Evolutionary conservation across 2,113 vertebrate species (phyloP).

Genomic region (Psilopogon haemacephalus): DNA sequence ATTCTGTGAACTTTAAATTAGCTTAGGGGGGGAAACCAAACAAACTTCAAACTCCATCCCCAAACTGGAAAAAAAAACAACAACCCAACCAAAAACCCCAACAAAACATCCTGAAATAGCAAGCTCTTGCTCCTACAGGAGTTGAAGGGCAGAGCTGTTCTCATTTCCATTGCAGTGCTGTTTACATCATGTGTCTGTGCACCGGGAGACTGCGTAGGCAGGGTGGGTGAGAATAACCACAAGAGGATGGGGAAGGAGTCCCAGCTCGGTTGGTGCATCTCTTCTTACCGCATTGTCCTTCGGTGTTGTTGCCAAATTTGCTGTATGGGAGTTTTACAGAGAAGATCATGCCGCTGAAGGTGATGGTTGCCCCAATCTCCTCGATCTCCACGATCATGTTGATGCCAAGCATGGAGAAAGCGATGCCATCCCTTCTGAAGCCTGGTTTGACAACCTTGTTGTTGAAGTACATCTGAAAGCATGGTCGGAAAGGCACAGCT

Average conservation of each 20-base stretch:
- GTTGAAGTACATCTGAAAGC: slow-evolving; percentile 81
- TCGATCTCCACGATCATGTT: slow-evolving; percentile 77
- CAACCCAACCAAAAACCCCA: background rate
- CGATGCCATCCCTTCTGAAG: slow-evolving; percentile 74
- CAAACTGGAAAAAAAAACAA: background rate
- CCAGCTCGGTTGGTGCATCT: background rate
- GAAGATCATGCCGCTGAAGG: slow-evolving; percentile 80
- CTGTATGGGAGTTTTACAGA: slow-evolving; percentile 79
- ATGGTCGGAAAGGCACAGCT: background rate
- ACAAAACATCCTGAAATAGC: background rate
- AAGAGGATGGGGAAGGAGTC: background rate
- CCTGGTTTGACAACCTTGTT: slow-evolving; percentile 72
- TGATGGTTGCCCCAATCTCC: slow-evolving; percentile 70
- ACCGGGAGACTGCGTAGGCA: background rate
- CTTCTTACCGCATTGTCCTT: slow-evolving; percentile 91
- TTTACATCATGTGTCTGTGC: background rate
- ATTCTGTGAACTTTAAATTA: background rate
- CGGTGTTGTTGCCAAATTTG: slow-evolving; percentile 84
- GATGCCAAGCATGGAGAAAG: slow-evolving; percentile 75
- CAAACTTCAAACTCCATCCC: background rate
- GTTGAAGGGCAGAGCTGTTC: background rate
- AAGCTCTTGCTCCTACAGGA: background rate
- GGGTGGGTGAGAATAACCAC: background rate
- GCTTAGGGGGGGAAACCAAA: background rate
- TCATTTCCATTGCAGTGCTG: background rate